These are phyloP conservation scores for Lobophora halterata DNA, from an alignment of 2,888 invertebrate genomes.

Conservation along the genomic window DNA sequence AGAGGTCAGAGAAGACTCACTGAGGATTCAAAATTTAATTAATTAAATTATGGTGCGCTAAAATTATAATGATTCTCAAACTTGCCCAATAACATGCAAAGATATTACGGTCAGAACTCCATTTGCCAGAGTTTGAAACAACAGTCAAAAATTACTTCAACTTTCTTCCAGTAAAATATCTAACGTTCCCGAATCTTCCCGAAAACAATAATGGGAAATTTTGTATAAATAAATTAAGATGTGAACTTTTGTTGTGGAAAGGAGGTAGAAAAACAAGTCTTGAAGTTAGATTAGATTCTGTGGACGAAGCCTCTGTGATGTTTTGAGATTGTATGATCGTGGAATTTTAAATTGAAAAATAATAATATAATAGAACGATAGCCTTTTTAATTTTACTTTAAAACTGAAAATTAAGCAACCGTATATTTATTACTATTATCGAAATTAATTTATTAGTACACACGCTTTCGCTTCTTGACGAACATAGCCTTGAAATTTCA, in stretches of 20 bases:
- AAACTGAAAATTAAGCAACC: too few species aligned
- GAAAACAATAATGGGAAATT: constrained; percentile 31
- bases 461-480: too few species aligned
- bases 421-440: too few species aligned
- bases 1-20: too few species aligned
- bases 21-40: too few species aligned
- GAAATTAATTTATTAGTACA: too few species aligned
- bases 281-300: constrained; percentile 33
- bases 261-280: constrained; percentile 26
- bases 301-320: constrained; percentile 21
- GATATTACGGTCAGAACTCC: constrained; percentile 17
- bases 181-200: constrained; percentile 24
- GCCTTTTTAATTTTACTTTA: too few species aligned
- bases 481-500: too few species aligned
- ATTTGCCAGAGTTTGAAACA: constrained; percentile 14
- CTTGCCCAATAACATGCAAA: constrained; percentile 21
- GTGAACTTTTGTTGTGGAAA: constrained; percentile 28
- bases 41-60: too few species aligned
- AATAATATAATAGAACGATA: too few species aligned
- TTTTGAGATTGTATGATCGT: constrained; percentile 5
- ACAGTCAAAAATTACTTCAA: constrained; percentile 21
- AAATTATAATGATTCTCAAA: constrained; percentile 20
- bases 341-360: too few species aligned
- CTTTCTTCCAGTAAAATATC: constrained; percentile 19
- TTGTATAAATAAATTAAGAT: constrained; percentile 31